These are phyloP conservation scores for Drosophila lini DNA, from an alignment of 1,140 invertebrate genomes.

Conservation along the genomic window DNA sequence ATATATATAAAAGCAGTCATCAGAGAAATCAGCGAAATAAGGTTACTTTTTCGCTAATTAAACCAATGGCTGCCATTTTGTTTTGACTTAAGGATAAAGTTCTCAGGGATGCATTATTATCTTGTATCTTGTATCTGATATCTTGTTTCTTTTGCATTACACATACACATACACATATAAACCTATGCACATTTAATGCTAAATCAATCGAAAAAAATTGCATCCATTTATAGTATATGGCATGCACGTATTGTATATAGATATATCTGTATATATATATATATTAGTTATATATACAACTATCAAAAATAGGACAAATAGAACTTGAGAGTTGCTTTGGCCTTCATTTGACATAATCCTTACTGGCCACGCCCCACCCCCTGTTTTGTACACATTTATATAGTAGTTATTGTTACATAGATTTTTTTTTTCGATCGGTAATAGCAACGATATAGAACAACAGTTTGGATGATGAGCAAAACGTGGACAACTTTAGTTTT, in stretches of 20 bases:
- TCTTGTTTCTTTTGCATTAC: constrained; percentile 1
- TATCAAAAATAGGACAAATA: constrained; percentile 79
- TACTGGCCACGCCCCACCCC: no score
- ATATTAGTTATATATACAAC: constrained; percentile 56
- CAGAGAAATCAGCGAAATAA: background rate
- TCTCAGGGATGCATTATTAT: constrained; percentile 39
- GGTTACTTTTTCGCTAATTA: background rate
- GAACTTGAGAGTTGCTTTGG: constrained; percentile 43
- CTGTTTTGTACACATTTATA: constrained; percentile 34
- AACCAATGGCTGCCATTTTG: background rate
- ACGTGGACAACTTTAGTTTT: constrained; percentile 47
- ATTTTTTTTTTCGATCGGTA: constrained; percentile 28
- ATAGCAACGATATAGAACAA: constrained; percentile 46
- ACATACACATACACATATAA: constrained; percentile 31
- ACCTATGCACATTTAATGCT: constrained; percentile 58
- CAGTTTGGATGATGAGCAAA: constrained; percentile 50
- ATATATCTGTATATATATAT: constrained; percentile 37
- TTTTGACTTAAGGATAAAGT: constrained; percentile 1
- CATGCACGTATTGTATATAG: constrained; percentile 23
- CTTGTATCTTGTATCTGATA: constrained; percentile 16
- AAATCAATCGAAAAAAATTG: constrained; percentile 57
- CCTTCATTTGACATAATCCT: background rate
- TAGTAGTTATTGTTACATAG: constrained; percentile 45
- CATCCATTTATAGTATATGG: constrained; percentile 33
- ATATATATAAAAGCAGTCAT: background rate